Evolutionary conservation across 1,140 invertebrate genomes (phyloP).

Genomic region (Macrobrachium rosenbergii): DNA sequence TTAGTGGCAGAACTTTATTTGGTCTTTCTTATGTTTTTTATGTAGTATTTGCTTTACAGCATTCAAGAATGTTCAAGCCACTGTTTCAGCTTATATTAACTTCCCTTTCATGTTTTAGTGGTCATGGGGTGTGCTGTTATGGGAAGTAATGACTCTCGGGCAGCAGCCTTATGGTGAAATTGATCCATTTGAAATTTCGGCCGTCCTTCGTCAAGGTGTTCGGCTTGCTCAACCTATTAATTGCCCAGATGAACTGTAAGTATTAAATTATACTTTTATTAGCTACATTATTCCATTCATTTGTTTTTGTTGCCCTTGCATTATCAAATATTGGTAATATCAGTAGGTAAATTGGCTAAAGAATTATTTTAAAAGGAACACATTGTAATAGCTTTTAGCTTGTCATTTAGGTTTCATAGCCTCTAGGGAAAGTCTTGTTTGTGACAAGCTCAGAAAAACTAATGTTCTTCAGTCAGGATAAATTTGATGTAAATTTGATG

Average conservation of each 20-base stretch:
- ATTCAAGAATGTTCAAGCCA: background rate
- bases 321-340: background rate
- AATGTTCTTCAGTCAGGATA: no score
- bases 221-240: constrained; percentile 90
- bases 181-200: constrained; percentile 91
- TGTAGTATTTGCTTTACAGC: background rate
- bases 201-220: constrained; percentile 88
- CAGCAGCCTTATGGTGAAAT: constrained; percentile 90
- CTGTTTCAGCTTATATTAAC: constrained; percentile 26
- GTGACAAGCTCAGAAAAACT: no score
- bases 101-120: constrained; percentile 78
- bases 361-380: background rate
- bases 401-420: no score
- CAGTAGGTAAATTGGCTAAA: background rate
- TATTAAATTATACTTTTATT: background rate
- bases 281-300: background rate
- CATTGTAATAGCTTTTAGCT: background rate
- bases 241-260: constrained; percentile 92
- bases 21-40: background rate
- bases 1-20: no score
- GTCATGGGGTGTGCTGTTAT: constrained; percentile 93
- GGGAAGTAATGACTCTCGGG: constrained; percentile 93
- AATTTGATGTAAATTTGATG: no score
- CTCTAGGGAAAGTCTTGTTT: no score
- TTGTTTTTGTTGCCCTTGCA: background rate